phyloP scores from a whole-genome alignment of 2,113 vertebrate genomes.

The Pholis gunnellus region DNA sequence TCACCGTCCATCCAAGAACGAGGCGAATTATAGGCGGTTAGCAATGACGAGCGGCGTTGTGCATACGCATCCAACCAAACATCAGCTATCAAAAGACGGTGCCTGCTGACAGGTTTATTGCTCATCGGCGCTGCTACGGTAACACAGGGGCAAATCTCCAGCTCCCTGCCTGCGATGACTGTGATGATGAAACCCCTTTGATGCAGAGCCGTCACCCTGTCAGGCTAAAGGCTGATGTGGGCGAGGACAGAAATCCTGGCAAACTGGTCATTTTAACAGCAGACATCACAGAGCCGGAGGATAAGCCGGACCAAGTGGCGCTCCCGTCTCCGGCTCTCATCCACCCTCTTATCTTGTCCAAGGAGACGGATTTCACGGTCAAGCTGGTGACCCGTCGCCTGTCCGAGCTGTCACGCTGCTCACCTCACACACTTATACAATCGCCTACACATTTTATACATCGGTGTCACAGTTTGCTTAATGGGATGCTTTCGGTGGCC shows the following conservation, averaged over 20 bases:
- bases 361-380: constrained; percentile 46
- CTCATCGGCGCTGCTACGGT: constrained; percentile 33
- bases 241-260: constrained; percentile 39
- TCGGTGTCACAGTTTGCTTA: constrained; percentile 13
- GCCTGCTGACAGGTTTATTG: constrained; percentile 47
- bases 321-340: constrained; percentile 37
- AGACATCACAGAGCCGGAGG: constrained; percentile 32
- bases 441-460: constrained; percentile 25
- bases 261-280: constrained; percentile 57
- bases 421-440: background rate
- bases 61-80: constrained; percentile 27
- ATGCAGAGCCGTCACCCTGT: constrained; percentile 44
- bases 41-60: constrained; percentile 9
- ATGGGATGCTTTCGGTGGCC: constrained; percentile 19
- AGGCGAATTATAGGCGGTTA: background rate
- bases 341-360: constrained; percentile 30
- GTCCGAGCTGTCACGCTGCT: constrained; percentile 28
- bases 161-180: constrained; percentile 39
- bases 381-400: constrained; percentile 33
- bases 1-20: background rate
- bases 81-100: constrained; percentile 28
- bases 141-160: constrained; percentile 43
- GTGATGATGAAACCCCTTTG: constrained; percentile 55
- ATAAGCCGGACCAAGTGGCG: constrained; percentile 29
- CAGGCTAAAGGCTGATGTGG: constrained; percentile 34